A percentile compares a stretch with the other conserved stretches of the same genome.
Conservation (phyloP, 2,797 vertebrate species). For the Diplodus sargus region DNA sequence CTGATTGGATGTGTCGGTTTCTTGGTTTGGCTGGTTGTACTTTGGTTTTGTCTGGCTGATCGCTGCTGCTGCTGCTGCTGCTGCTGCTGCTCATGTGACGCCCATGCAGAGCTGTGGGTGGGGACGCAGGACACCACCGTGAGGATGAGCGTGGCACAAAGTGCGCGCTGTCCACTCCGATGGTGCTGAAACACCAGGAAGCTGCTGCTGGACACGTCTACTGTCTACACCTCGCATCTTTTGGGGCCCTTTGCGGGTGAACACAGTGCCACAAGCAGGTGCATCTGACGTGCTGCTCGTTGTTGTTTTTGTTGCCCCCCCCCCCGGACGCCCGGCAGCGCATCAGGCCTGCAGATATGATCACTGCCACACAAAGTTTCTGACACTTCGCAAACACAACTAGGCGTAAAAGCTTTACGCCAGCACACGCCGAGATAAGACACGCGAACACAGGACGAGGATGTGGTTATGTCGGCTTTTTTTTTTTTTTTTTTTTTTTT, state of each 20-base stretch:
- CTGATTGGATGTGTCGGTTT: not conserved
- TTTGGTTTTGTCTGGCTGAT: constrained; percentile 1
- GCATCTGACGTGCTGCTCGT: not conserved
- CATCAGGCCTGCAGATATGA: constrained; percentile 53
- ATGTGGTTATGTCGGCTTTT: not conserved
- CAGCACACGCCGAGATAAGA: not conserved
- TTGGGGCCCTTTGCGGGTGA: not conserved
- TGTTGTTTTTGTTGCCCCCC: constrained; percentile 7
- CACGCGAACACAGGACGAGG: not conserved
- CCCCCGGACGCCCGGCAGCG: constrained; percentile 18
- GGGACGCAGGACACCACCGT: constrained; percentile 47
- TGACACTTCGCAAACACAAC: constrained; percentile 42
- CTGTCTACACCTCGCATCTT: not conserved
- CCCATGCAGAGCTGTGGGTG: constrained; percentile 69
- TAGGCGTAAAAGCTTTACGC: not conserved
- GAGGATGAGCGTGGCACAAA: constrained; percentile 27
- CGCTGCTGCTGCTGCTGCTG: constrained; percentile 28
- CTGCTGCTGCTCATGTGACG: constrained; percentile 39
- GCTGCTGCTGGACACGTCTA: not conserved
- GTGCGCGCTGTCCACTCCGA: constrained; percentile 83
- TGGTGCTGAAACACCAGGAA: constrained; percentile 82
- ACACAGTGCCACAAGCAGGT: constrained; percentile 23
- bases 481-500: too few relatives aligned
- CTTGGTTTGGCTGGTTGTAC: not conserved
- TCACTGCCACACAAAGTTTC: constrained; percentile 68